A percentile compares a stretch with the other conserved stretches of the same genome.
Conservation (phyloP, 2,888 invertebrate genomes). For the Dermolepida albohirtum region DNA sequence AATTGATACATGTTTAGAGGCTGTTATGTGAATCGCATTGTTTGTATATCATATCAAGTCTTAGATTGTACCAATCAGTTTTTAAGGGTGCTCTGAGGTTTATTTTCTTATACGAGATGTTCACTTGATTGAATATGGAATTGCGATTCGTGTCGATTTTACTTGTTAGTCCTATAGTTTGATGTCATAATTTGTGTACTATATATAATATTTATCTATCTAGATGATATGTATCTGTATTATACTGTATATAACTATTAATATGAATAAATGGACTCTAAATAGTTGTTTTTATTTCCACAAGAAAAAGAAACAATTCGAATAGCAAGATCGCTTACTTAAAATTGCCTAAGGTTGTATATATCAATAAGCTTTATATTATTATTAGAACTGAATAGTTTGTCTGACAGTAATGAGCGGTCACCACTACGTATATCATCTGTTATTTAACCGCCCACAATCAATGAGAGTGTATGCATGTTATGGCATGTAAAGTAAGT, state of each 20-base stretch:
- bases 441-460: too few species aligned
- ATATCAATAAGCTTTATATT: too few species aligned
- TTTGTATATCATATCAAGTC: slow-evolving; percentile 34
- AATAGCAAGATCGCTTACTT: too few species aligned
- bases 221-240: slow-evolving; percentile 51
- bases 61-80: slow-evolving; percentile 38
- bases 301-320: too few species aligned
- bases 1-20: slow-evolving; percentile 60
- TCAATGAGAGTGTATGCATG: too few species aligned
- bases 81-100: slow-evolving; percentile 39
- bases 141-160: slow-evolving; percentile 38
- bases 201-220: slow-evolving; percentile 46
- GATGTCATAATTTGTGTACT: slow-evolving; percentile 48
- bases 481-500: too few species aligned
- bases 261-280: slow-evolving; percentile 49
- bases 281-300: slow-evolving; percentile 13
- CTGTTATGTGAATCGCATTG: slow-evolving; percentile 59
- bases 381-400: too few species aligned
- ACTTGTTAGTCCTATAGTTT: slow-evolving; percentile 38
- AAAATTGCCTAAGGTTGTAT: too few species aligned
- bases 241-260: slow-evolving; percentile 50
- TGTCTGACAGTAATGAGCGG: too few species aligned
- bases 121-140: slow-evolving; percentile 34
- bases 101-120: slow-evolving; percentile 33
- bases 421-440: too few species aligned